A percentile compares a stretch with the other conserved stretches of the same genome.
Evolutionary conservation across 2,113 vertebrate species (phyloP).

Genomic region (Gasterosteus nipponicus): DNA sequence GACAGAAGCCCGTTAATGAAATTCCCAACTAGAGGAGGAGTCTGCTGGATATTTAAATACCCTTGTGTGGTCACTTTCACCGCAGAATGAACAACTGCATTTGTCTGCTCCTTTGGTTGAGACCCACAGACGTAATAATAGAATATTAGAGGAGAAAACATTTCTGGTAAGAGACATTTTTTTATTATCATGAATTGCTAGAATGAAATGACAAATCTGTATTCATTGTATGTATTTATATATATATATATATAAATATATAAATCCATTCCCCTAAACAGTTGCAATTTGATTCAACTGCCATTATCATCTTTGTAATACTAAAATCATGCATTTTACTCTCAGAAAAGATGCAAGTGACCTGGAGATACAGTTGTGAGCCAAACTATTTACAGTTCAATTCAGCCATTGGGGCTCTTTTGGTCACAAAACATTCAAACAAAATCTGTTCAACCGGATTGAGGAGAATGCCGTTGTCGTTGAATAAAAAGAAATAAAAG

Average conservation of each 20-base stretch:
- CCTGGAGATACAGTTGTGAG: not conserved
- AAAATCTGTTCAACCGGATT: not conserved
- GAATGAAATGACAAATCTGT: not conserved
- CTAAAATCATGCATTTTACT: not conserved
- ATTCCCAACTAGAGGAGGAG: slow-evolving; percentile 60
- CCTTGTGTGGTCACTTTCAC: not conserved
- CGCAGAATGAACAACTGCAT: slow-evolving; percentile 2
- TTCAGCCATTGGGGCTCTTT: not conserved
- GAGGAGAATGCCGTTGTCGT: not conserved
- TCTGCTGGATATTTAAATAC: slow-evolving; percentile 49
- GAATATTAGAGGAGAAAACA: not conserved
- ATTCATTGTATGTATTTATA: not conserved
- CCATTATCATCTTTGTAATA: not conserved
- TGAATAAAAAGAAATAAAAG: not conserved
- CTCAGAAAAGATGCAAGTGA: not conserved
- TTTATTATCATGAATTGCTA: not conserved
- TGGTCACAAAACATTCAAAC: not conserved
- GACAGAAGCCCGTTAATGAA: not conserved
- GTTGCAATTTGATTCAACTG: not conserved
- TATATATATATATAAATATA: too few relatives aligned
- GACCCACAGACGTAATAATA: not conserved
- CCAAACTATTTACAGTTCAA: not conserved
- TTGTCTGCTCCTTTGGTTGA: not conserved
- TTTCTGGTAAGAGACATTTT: slow-evolving; percentile 55
- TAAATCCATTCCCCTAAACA: not conserved